Evolutionary conservation across 1,140 invertebrate genomes (phyloP), one percentile per base, ranked within the genome.

Genomic region (Heterodera carotae): DNA sequence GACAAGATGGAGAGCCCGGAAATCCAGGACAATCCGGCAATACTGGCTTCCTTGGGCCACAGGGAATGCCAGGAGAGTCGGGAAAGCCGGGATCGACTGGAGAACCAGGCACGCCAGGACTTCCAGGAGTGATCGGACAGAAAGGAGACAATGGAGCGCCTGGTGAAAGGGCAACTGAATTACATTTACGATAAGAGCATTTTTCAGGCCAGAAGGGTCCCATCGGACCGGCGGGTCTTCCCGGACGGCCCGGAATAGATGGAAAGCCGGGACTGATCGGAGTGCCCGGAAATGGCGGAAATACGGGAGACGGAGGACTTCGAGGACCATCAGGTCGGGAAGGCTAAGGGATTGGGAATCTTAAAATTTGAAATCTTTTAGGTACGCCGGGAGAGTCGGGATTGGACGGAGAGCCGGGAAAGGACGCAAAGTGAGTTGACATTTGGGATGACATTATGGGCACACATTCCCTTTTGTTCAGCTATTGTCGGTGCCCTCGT

Each of bases 221-320:
- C 34, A 62, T 33, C 5, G 76, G 76, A 4, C 56, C 76, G 25
- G 43, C 64, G 29, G 76, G 76, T 33, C 56, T 39, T n/a, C 48
- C 43, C 7, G 76, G 76, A n/a, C 27, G 48, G 22, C 25, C 76
- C 22, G 76, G 76, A 15, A 56, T 66, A 7, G 76, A 69, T 43
- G 76, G 66, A 62, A 77, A 77, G 34, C 76, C 76, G 15, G 76
- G 76, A 27, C 33, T 73, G 27, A n/a, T 69, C 27, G 76, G 72
- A 62, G 56, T 72, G 62, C 43, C 29, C 43, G 76, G 7, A 59
- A 69, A 69, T 31, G 53, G 60, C 66, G 76, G 48, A 53, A 77
- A 53, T n/a, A 72, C 34, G 70, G 76, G 25, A 56, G 39, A 39
- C 56, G 72, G 60, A 31, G 76, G 48, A 74, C 62, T 62, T 22